Evolutionary conservation across 2,888 invertebrate species (phyloP).

Genomic region (Ceratothoa steindachneri): DNA sequence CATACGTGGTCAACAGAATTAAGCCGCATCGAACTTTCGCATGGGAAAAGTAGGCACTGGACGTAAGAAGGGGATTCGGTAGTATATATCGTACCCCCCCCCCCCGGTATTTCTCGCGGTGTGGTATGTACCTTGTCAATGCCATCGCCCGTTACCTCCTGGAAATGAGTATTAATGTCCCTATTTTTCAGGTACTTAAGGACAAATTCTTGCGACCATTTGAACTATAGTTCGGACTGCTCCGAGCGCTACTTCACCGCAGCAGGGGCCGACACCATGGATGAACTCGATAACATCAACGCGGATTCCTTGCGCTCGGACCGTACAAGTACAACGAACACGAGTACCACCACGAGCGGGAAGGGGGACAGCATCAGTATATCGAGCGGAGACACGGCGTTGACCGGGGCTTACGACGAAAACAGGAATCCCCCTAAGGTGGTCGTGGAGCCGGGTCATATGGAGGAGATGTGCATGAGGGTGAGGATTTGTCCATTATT

Average conservation of each 20-base stretch:
- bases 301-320: constrained; percentile 31
- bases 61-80: too few relatives aligned
- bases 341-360: constrained; percentile 25
- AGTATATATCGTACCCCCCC: too few relatives aligned
- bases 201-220: constrained; percentile 42
- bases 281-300: constrained; percentile 24
- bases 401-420: not conserved
- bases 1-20: too few relatives aligned
- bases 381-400: constrained; percentile 31
- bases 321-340: constrained; percentile 16
- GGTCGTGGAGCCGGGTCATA: constrained; percentile 35
- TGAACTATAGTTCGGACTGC: constrained; percentile 42
- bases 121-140: too few relatives aligned
- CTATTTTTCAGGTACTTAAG: constrained; percentile 33
- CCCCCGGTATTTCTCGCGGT: too few relatives aligned
- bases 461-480: constrained; percentile 38
- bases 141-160: too few relatives aligned
- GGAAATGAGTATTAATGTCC: too few relatives aligned
- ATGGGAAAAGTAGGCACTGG: too few relatives aligned
- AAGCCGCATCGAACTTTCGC: too few relatives aligned
- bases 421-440: constrained; percentile 18
- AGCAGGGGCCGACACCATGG: constrained; percentile 29
- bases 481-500: not conserved
- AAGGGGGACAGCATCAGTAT: constrained; percentile 29
- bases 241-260: constrained; percentile 44